Percentiles rank a stretch among this genome's conserved stretches.
Evolutionary conservation across 2,113 vertebrate species (phyloP).

Genomic region (Solenodon paradoxus): DNA sequence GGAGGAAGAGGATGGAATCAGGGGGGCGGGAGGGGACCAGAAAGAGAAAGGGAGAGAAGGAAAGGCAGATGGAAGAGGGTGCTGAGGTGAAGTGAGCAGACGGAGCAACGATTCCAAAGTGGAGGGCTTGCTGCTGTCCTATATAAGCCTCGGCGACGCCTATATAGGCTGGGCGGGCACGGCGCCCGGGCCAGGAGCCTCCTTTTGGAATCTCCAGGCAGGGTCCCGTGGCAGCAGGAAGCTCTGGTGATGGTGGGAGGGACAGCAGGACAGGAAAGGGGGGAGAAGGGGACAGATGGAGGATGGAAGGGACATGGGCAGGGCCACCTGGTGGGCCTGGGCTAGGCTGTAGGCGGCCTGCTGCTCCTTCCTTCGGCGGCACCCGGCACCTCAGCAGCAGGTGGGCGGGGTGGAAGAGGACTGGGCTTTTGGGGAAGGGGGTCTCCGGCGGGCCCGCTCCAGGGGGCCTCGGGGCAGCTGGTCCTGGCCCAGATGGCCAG

Average conservation of each 20-base stretch:
- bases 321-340: slow-evolving; percentile 82
- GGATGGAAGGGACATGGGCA: slow-evolving; percentile 73
- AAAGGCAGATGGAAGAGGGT: slow-evolving; percentile 65
- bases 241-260: slow-evolving; percentile 79
- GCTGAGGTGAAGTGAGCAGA: slow-evolving; percentile 75
- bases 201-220: slow-evolving; percentile 78
- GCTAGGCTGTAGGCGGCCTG: slow-evolving; percentile 67
- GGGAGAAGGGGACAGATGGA: slow-evolving; percentile 52
- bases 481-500: neutral
- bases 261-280: slow-evolving; percentile 77
- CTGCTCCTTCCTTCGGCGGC: slow-evolving; percentile 63
- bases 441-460: no score
- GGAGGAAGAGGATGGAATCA: slow-evolving; percentile 48
- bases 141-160: slow-evolving; percentile 75
- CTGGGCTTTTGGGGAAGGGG: slow-evolving; percentile 35
- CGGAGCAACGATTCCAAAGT: slow-evolving; percentile 79
- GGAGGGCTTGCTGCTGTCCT: slow-evolving; percentile 74
- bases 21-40: neutral
- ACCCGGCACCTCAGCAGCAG: slow-evolving; percentile 60
- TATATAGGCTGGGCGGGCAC: slow-evolving; percentile 76
- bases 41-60: slow-evolving; percentile 42
- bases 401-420: slow-evolving; percentile 30
- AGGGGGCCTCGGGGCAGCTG: no score
- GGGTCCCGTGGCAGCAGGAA: slow-evolving; percentile 82
- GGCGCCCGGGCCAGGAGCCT: slow-evolving; percentile 77